phyloP scores from a whole-genome alignment of 2,113 vertebrate genomes.

The Rhinogobius similis region DNA sequence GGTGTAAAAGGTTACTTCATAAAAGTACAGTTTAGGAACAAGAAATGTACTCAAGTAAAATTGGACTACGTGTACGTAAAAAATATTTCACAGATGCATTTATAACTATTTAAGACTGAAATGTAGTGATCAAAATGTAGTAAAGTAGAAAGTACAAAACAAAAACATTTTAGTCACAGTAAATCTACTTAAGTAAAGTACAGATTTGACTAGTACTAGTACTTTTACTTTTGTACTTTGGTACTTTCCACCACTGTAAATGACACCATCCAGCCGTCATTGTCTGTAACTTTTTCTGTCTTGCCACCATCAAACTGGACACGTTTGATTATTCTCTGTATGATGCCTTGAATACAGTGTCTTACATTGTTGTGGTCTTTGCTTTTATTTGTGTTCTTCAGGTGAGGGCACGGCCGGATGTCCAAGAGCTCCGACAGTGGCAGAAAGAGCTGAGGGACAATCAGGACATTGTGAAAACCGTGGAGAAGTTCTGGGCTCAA shows the following conservation, averaged over 20 bases:
- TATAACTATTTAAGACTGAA: too few species aligned
- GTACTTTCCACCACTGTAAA: not conserved
- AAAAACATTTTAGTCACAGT: too few species aligned
- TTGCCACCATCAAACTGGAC: not conserved
- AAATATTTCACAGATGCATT: too few species aligned
- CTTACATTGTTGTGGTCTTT: not conserved
- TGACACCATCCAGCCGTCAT: not conserved
- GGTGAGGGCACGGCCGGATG: slow-evolving; percentile 82
- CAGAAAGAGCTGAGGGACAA: slow-evolving; percentile 86
- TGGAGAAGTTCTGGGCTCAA: slow-evolving; percentile 84
- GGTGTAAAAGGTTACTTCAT: too few species aligned
- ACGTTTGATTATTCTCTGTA: not conserved
- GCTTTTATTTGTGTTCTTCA: slow-evolving; percentile 48
- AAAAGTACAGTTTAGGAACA: too few species aligned
- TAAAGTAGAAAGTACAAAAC: too few species aligned
- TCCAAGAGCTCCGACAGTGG: slow-evolving; percentile 91
- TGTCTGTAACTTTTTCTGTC: not conserved
- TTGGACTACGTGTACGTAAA: too few species aligned
- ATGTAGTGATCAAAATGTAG: too few species aligned
- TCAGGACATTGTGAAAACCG: slow-evolving; percentile 73
- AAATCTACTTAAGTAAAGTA: too few species aligned
- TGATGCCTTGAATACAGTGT: not conserved
- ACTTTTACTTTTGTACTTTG: not conserved
- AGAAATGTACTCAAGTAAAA: too few species aligned
- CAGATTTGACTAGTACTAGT: too few species aligned